phyloP scores from a whole-genome alignment of 1,140 invertebrate genomes.

The Drosophila aff. region DNA sequence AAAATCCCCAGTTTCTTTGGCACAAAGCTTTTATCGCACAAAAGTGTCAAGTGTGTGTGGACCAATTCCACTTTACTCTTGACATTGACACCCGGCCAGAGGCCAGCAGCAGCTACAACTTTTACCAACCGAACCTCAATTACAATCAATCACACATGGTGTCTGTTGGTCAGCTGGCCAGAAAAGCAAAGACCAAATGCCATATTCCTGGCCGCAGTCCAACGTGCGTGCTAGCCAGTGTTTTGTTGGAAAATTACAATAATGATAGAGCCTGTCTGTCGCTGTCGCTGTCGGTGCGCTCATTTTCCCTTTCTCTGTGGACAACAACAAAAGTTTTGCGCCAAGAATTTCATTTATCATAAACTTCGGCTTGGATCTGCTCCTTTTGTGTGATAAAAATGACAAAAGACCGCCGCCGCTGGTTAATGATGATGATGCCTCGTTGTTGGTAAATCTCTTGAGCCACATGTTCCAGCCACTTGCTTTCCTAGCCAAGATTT shows the following conservation, averaged over 20 bases:
- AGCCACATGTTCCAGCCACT: conserved; percentile 73
- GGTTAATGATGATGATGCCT: conserved; percentile 65
- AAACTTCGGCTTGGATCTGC: conserved; percentile 17
- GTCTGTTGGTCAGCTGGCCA: conserved; percentile 56
- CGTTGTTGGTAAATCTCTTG: conserved; percentile 60
- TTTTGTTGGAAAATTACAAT: conserved; percentile 70
- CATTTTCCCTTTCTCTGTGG: neutral
- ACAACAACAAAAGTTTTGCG: conserved; percentile 57
- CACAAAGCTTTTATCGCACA: conserved; percentile 45
- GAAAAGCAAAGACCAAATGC: conserved; percentile 27
- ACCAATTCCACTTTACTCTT: conserved; percentile 53
- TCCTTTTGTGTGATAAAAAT: conserved; percentile 54
- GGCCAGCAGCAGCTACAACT: conserved; percentile 45
- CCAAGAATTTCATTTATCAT: conserved; percentile 77
- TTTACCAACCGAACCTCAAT: conserved; percentile 69
- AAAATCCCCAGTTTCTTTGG: conserved; percentile 4
- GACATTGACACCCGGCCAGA: conserved; percentile 64
- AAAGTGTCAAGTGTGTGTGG: conserved; percentile 45
- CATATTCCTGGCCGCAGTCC: conserved; percentile 48
- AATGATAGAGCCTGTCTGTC: conserved; percentile 54
- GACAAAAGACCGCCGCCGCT: conserved; percentile 66
- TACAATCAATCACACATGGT: conserved; percentile 80
- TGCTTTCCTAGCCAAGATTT: conserved; percentile 66
- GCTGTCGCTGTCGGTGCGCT: neutral
- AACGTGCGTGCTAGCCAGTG: conserved; percentile 48